A percentile compares a stretch with the other conserved stretches of the same genome.
Evolutionary conservation across 1,140 invertebrate species (phyloP).

Genomic region (Cydia fagiglandana): DNA sequence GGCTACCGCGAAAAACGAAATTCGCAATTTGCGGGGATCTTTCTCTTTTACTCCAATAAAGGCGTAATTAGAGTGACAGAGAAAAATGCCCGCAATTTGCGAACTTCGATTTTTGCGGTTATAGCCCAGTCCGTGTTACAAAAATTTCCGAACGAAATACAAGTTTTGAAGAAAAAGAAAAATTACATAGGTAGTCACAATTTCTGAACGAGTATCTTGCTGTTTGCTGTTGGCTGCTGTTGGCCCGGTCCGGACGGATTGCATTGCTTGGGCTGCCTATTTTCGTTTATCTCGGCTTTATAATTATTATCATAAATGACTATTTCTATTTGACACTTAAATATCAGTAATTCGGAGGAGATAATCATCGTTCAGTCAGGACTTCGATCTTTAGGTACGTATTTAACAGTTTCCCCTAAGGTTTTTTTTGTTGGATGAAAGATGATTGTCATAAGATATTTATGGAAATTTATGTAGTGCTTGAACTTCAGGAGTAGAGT

Average conservation of each 20-base stretch:
- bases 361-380: constrained; percentile 2
- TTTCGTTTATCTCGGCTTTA: constrained; percentile 31
- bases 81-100: too few species aligned
- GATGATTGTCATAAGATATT: background rate
- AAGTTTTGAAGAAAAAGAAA: too few species aligned
- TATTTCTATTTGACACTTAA: background rate
- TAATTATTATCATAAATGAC: constrained; percentile 20
- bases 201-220: constrained; percentile 20
- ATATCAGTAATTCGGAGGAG: background rate
- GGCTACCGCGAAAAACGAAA: too few species aligned
- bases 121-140: too few species aligned
- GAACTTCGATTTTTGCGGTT: too few species aligned
- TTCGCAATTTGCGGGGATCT: too few species aligned
- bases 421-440: background rate
- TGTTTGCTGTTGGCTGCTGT: constrained; percentile 21
- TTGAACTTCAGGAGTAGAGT: background rate
- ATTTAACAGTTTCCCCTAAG: background rate
- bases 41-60: too few species aligned
- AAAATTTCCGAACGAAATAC: too few species aligned
- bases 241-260: constrained; percentile 24
- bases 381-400: constrained; percentile 21
- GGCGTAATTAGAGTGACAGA: too few species aligned
- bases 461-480: constrained; percentile 14
- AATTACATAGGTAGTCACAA: background rate
- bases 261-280: constrained; percentile 20